Evolutionary conservation across 2,888 invertebrate species (phyloP).

Genomic region (Zootermopsis nevadensis): DNA sequence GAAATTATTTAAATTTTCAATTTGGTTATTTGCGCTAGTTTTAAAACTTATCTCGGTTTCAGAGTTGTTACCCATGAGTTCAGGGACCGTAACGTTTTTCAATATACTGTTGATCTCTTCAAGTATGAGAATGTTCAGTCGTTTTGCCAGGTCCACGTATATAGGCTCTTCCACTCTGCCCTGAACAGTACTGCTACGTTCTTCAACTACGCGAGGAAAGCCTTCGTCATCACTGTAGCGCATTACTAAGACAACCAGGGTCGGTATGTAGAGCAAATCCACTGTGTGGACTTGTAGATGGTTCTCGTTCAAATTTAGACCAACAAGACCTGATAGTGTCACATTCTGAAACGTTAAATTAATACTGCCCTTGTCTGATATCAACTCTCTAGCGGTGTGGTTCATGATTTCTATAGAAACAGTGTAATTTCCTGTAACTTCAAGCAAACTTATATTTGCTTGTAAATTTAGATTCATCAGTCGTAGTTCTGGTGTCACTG

Average conservation of each 20-base stretch:
- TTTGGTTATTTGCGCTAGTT: background rate
- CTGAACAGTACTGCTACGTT: background rate
- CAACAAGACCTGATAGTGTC: background rate
- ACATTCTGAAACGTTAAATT: conserved; percentile 17
- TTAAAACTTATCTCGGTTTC: background rate
- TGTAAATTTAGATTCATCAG: background rate
- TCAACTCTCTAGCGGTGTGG: background rate
- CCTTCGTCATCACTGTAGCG: background rate
- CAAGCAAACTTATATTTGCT: background rate
- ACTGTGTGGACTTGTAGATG: background rate
- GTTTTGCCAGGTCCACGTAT: background rate
- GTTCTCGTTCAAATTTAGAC: background rate
- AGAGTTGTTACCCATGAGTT: background rate
- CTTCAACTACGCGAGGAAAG: background rate
- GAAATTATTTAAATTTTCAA: background rate
- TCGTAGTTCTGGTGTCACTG: background rate
- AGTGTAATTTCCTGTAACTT: background rate
- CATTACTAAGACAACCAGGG: background rate
- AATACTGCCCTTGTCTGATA: background rate
- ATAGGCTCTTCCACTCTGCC: background rate
- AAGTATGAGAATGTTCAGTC: background rate
- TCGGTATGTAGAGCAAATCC: background rate
- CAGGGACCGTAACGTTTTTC: background rate
- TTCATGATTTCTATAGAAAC: conserved; percentile 3
- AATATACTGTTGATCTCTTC: background rate